Base-by-base conservation (phyloP, 1,140 invertebrate genomes). In the Musca domestica region DNA sequence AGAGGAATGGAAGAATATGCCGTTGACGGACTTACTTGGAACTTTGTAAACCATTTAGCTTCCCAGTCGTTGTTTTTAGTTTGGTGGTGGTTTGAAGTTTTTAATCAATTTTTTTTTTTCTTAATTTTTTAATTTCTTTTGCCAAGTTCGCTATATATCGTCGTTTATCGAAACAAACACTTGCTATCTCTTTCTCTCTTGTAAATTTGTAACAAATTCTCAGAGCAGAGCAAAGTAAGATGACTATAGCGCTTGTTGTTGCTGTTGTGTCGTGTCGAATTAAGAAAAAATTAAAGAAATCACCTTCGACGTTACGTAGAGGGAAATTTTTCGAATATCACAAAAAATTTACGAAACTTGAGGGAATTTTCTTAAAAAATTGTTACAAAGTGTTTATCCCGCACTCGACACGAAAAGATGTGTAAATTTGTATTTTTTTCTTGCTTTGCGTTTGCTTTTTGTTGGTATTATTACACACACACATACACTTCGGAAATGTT, bases 41-140 rank as follows among this genome's bases (percentile, higher is more conserved):
- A 75, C 71, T 74, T 77, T 77, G 76, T 78, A 78, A 77, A 78
- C 76, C 76, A 76, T 76, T 75, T 61, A 61, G 56, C 34, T 61
- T 34, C 71, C 74, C 72, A 47, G 67, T 67, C 71, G 73, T 61
- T 73, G 71, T 54, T 22, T 25, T 41, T 41, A 47, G 7, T 69
- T 67, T 63, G 66, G 64, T 17, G 61, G 68, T 25, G 64, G 58
- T 66, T 20, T 73, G 67, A 47, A 64, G 70, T 41, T 58, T 54
- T 30, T 30, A 30, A 30, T n/a, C 27, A 30, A 9, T 41, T 41
- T 41, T 41, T 41, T 41, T 9, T 41, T 7, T 10, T 41, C 9
- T 30, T 30, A 30, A 41, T 41, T 41, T 41, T 41, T 41, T 12
- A 41, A 7, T 41, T 41, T 7, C 12, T 72, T 73, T 71, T 67